A percentile compares a stretch with the other conserved stretches of the same genome.
phyloP scores from a whole-genome alignment of 2,113 vertebrate species.

The Catharus fuscescens region DNA sequence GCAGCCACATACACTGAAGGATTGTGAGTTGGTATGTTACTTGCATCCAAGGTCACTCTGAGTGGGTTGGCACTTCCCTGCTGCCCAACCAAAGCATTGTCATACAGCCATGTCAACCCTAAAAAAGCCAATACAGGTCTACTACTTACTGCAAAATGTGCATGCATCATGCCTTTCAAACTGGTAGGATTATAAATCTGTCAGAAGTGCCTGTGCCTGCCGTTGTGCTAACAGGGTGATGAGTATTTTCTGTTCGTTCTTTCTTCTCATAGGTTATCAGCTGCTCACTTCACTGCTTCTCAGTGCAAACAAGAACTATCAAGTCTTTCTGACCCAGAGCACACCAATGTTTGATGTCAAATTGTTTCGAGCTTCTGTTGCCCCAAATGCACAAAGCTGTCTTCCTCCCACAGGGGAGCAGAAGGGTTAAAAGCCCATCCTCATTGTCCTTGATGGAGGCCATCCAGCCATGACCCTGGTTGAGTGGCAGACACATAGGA shows the following conservation, averaged over 20 bases:
- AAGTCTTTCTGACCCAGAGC: not conserved
- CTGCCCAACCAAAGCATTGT: not conserved
- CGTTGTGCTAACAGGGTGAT: not conserved
- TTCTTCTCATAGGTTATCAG: not conserved
- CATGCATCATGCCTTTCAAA: not conserved
- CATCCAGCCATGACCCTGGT: conserved; percentile 68
- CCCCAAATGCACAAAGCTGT: not conserved
- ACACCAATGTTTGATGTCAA: not conserved
- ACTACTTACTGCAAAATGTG: not conserved
- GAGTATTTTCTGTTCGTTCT: not conserved
- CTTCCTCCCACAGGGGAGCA: not conserved
- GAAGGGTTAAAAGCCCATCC: conserved; percentile 56
- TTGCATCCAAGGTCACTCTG: not conserved
- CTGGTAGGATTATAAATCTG: not conserved
- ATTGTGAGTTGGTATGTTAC: not conserved
- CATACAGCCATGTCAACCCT: not conserved
- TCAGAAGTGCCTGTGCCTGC: not conserved
- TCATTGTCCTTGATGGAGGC: conserved; percentile 14
- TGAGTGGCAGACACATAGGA: conserved; percentile 66
- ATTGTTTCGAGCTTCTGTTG: not conserved
- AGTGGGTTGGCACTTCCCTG: not conserved
- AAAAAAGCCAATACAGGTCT: not conserved
- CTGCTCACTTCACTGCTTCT: not conserved
- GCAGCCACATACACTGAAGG: not conserved
- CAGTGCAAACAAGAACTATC: not conserved